A percentile compares a stretch with the other conserved stretches of the same genome.
phyloP scores from a whole-genome alignment of 2,113 vertebrate species.

The Megaceryle maxima region DNA sequence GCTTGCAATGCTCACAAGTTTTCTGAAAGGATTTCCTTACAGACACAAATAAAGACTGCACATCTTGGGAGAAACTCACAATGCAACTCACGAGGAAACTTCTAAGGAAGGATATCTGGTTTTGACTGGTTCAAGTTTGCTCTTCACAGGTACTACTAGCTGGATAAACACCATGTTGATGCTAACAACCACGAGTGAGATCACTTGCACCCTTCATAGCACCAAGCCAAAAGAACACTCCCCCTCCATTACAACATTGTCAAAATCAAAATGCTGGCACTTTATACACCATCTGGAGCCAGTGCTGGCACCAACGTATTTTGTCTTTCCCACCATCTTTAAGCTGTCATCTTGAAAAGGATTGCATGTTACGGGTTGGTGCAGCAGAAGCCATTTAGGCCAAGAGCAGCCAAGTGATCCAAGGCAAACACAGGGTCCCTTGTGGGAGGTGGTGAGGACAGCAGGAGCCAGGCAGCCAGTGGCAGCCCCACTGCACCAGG shows the following conservation, averaged over 20 bases:
- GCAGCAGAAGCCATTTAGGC: fast-evolving
- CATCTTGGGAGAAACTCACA: neutral
- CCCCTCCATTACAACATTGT: neutral
- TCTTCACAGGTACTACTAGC: neutral
- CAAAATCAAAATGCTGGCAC: neutral
- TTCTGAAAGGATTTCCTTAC: neutral
- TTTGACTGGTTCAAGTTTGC: neutral
- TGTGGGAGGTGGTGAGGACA: fast-evolving
- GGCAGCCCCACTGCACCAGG: neutral
- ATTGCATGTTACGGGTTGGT: fast-evolving
- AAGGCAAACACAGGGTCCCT: fast-evolving
- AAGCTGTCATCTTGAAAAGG: neutral
- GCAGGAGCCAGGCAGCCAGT: neutral
- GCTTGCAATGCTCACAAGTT: neutral
- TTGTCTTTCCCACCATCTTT: neutral
- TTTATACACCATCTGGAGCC: fast-evolving
- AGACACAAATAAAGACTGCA: neutral
- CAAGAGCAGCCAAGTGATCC: neutral
- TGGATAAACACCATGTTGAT: neutral
- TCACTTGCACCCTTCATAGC: neutral
- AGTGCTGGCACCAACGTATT: neutral
- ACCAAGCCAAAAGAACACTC: neutral
- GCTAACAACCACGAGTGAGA: neutral
- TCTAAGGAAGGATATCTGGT: neutral
- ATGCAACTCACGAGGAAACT: neutral